Evolutionary conservation across 64 coral and sea anemone species (phyloP), one percentile per base, ranked within the genome.

Genomic region (Trachythela sp.): DNA sequence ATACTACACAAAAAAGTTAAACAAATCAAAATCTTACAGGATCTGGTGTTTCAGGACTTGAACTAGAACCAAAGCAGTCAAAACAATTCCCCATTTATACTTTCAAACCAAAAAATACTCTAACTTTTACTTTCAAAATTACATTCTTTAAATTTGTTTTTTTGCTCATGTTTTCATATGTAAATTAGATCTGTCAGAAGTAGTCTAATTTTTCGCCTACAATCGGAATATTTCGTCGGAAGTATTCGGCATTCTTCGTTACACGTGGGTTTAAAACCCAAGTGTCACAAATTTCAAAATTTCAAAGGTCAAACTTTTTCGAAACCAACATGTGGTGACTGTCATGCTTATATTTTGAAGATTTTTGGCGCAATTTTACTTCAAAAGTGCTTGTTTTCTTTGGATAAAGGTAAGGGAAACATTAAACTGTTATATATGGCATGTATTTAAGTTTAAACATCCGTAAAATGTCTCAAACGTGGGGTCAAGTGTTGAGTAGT

Each of bases 21-120:
- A n/a, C n/a, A n/a, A n/a, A n/a, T n/a, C n/a, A n/a, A 15, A 17
- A 80, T 80, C 75, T 80, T 80, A 80, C 75, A 37, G 75, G 75
- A 80, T 80, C 75, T 80, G 75, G 75, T 2, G 75, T 80, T 39
- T 80, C 75, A 37, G 75, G 75, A 8, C 75, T 30, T 80, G 26
- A 15, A 34, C 30, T 29, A 31, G 59, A 45, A 45, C 42, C 42
- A 45, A 30, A 80, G 30, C 75, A 80, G 30, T 36, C 75, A 39
- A 80, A 35, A 30, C 75, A 80, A 37, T 34, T 30, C 35, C 75
- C 75, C 75, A 80, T 80, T 17, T n/a, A n/a, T n/a, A n/a, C n/a
- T n/a, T n/a, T n/a, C n/a, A 45, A 4, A 45, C 42, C 42, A 45
- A 6, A 45, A 45, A 45, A 45, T 45, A 11, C 4, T 45, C 42